These are phyloP conservation scores for Prochilodus magdalenae DNA, from an alignment of 2,113 vertebrate species.

Conservation along the genomic window DNA sequence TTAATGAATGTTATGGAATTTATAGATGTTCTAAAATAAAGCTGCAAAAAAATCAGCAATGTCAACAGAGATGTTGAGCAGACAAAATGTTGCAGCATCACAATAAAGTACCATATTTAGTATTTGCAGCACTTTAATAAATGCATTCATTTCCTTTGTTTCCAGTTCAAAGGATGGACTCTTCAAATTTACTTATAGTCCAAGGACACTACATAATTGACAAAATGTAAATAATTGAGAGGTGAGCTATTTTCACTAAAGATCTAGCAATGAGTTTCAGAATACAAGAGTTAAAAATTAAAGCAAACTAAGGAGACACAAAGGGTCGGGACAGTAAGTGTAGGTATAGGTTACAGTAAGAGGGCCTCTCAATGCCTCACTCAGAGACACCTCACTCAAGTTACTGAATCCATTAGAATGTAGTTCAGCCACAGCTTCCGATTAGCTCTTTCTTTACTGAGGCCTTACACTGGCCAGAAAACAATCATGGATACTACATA, in stretches of 20 bases:
- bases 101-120: not conserved
- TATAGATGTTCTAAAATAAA: too few species aligned
- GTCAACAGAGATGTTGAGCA: not conserved
- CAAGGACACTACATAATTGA: not conserved
- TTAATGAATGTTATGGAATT: too few species aligned
- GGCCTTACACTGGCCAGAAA: too few species aligned
- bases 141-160: not conserved
- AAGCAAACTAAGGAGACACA: constrained; percentile 42
- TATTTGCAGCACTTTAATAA: not conserved
- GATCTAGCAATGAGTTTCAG: constrained; percentile 28
- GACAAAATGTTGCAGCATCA: not conserved
- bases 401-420: constrained; percentile 81
- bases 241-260: constrained; percentile 17
- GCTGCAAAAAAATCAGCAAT: not conserved
- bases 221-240: constrained; percentile 39
- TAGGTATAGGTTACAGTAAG: constrained; percentile 77
- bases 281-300: constrained; percentile 46
- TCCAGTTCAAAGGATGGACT: too few species aligned
- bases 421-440: constrained; percentile 68
- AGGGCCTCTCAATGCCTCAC: constrained; percentile 70
- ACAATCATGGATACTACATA: too few species aligned
- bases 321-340: constrained; percentile 52
- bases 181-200: constrained; percentile 3
- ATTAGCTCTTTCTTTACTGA: not conserved
- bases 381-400: constrained; percentile 69